These are phyloP conservation scores for Orchestes rusci DNA, from an alignment of 2,888 invertebrate species.

Conservation along the genomic window DNA sequence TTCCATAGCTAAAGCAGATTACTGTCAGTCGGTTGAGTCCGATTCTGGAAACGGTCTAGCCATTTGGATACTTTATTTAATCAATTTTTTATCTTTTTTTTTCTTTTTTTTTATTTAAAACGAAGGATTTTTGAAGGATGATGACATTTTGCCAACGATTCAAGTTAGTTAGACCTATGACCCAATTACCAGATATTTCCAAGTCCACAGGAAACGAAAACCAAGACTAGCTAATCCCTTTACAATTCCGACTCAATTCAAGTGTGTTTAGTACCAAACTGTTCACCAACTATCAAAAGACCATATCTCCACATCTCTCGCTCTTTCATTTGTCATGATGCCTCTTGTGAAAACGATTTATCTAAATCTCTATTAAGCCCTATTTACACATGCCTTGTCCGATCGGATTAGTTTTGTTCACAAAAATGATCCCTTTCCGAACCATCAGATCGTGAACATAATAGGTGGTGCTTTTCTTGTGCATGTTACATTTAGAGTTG, in stretches of 20 bases:
- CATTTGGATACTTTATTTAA: too few species aligned
- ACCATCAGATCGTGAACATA: conserved; percentile 20
- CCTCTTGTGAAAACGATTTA: conserved; percentile 23
- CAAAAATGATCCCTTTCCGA: conserved; percentile 19
- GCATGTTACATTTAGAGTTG: conserved; percentile 11
- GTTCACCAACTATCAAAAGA: conserved; percentile 9
- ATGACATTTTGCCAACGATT: too few species aligned
- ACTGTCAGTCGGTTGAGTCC: too few species aligned
- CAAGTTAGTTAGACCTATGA: too few species aligned
- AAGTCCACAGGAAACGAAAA: too few species aligned
- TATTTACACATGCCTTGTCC: conserved; percentile 41
- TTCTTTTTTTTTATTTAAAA: too few species aligned
- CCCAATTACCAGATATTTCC: too few species aligned
- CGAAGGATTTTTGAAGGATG: too few species aligned
- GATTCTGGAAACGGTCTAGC: too few species aligned
- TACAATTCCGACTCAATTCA: neutral
- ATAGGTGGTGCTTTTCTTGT: conserved; percentile 11
- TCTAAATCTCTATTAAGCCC: conserved; percentile 34
- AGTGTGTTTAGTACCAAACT: conserved; percentile 1
- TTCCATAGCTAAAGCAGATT: too few species aligned
- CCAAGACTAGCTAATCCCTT: neutral
- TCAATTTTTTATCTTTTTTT: too few species aligned
- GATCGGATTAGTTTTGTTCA: conserved; percentile 37
- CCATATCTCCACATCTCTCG: conserved; percentile 17
- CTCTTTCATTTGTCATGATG: conserved; percentile 23